A percentile compares a stretch with the other conserved stretches of the same genome.
These are phyloP conservation scores for Parnassius smintheus DNA, from an alignment of 2,888 invertebrate genomes.

Conservation along the genomic window DNA sequence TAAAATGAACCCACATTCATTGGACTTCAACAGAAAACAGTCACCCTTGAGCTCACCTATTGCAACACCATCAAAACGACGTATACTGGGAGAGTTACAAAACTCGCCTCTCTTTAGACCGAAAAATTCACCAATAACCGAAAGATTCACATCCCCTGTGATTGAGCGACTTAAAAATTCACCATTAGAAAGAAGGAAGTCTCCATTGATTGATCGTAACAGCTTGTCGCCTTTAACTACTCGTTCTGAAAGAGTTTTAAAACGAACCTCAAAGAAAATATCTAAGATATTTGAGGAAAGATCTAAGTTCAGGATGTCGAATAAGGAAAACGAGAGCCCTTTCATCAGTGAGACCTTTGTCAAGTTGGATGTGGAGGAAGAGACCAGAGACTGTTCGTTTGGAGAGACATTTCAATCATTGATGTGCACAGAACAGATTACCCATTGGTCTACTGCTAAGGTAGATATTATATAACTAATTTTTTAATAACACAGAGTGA, in stretches of 20 bases:
- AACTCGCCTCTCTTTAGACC: slow-evolving; percentile 37
- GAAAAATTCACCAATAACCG: slow-evolving; percentile 47
- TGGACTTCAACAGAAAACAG: slow-evolving; percentile 57
- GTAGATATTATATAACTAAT: slow-evolving; percentile 35
- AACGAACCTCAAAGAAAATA: slow-evolving; percentile 46
- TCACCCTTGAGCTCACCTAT: slow-evolving; percentile 49
- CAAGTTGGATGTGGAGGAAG: slow-evolving; percentile 65
- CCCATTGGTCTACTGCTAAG: slow-evolving; percentile 59
- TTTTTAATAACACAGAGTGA: background rate
- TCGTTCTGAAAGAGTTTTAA: slow-evolving; percentile 21
- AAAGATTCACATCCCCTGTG: slow-evolving; percentile 47
- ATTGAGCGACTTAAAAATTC: slow-evolving; percentile 51
- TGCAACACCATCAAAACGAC: slow-evolving; percentile 50
- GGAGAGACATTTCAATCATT: slow-evolving; percentile 45
- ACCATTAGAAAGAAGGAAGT: slow-evolving; percentile 30
- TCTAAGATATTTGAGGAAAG: slow-evolving; percentile 63
- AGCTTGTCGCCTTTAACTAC: slow-evolving; percentile 39
- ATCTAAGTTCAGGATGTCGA: slow-evolving; percentile 57
- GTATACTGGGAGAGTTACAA: slow-evolving; percentile 58
- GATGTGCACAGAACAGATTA: slow-evolving; percentile 36
- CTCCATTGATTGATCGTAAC: slow-evolving; percentile 26
- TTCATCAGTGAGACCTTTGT: slow-evolving; percentile 49
- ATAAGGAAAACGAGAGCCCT: slow-evolving; percentile 57
- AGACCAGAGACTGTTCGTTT: slow-evolving; percentile 63
- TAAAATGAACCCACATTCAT: slow-evolving; percentile 66